These are phyloP conservation scores for Neotoxoptera formosana DNA, from an alignment of 1,140 invertebrate species.

Conservation along the genomic window DNA sequence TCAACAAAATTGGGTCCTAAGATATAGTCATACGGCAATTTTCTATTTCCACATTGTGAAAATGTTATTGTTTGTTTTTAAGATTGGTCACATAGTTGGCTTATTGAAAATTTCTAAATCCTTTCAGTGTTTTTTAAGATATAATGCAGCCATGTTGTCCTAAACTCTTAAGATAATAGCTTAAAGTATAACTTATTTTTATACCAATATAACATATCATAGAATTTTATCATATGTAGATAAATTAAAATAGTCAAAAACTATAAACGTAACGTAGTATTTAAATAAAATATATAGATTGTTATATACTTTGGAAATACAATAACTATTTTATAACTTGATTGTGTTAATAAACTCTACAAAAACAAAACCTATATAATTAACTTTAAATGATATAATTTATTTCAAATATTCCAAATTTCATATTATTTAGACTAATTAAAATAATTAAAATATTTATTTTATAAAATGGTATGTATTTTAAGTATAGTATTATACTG, in stretches of 20 bases:
- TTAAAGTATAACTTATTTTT: background rate
- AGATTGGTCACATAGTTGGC: background rate
- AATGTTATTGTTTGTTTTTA: background rate
- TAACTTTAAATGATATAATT: background rate
- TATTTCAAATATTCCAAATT: background rate
- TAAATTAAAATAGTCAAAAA: background rate
- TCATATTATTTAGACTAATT: conserved; percentile 1
- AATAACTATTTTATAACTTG: background rate
- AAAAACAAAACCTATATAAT: background rate
- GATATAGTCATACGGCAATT: background rate
- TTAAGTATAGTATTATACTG: background rate
- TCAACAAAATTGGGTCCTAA: background rate
- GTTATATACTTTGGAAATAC: background rate
- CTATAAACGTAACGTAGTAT: background rate
- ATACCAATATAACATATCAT: background rate
- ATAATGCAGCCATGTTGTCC: background rate
- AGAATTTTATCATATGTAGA: background rate
- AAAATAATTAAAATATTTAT: background rate
- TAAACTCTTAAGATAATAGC: background rate
- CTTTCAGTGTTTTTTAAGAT: background rate
- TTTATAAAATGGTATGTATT: background rate
- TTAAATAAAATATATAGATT: background rate
- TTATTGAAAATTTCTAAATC: background rate
- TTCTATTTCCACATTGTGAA: background rate
- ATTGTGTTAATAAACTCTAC: background rate